Evolutionary conservation across 2,113 vertebrate species (phyloP).

Genomic region (Elanoides forficatus): DNA sequence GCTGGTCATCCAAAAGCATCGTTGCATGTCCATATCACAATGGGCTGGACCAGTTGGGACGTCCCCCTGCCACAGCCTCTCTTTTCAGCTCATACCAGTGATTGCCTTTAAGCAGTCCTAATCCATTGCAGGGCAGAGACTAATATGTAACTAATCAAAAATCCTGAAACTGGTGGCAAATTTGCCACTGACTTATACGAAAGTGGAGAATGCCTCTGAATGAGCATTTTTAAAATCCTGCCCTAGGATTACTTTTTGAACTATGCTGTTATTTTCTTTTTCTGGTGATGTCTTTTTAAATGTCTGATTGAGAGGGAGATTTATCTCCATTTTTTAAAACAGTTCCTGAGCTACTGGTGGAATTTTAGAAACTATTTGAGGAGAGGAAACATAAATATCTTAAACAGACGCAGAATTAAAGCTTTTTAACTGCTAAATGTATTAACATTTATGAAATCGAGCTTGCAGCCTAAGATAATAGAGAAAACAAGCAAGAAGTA

Average conservation of each 20-base stretch:
- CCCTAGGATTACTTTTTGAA: not conserved
- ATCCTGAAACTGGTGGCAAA: not conserved
- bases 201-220: not conserved
- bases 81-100: not conserved
- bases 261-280: not conserved
- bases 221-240: not conserved
- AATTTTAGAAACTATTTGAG: not conserved
- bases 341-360: not conserved
- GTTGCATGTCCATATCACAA: not conserved
- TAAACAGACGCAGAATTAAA: not conserved
- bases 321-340: not conserved
- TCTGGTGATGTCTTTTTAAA: not conserved
- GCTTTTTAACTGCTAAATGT: conserved; percentile 9
- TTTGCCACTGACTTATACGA: not conserved
- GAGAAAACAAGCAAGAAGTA: conserved; percentile 14
- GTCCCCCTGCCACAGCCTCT: not conserved
- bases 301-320: not conserved
- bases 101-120: not conserved
- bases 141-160: not conserved
- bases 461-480: not conserved
- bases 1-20: not conserved
- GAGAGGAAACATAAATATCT: not conserved
- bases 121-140: not conserved
- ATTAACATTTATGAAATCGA: not conserved
- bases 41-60: not conserved